Evolutionary conservation across 2,797 vertebrate species (phyloP), one percentile per base, ranked within the genome.

Genomic region (Sphenodon punctatus): DNA sequence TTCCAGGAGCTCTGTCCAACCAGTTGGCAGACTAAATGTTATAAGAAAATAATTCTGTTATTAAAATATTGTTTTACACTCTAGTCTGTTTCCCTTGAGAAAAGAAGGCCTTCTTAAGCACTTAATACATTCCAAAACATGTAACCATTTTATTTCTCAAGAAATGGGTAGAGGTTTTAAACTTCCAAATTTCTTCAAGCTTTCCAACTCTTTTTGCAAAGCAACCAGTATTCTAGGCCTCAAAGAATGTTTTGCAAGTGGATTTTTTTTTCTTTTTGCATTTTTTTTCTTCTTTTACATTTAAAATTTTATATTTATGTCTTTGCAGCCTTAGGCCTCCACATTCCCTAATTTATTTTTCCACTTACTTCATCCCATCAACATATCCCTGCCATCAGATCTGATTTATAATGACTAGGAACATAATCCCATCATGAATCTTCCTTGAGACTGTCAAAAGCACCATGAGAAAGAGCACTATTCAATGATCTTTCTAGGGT

Each of bases 351-450:
- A 93, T 95, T 94, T 94, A 94, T 95, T 95, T 94, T 94, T 93
- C 76, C 82, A 90, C 93, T 94, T 94, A 91, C 83, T 94, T 93
- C 89, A 92, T 93, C 78, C 89, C 76, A 82, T 93, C 92, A 95
- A 86, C 86, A 89, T 90, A 92, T 91, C 90, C 89, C 81, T 95
- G 93, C 92, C 90, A 87, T 92, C 89, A 79, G 49, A 64, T 84
- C 76, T 96, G 94, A 96, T 96, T 96, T 96, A 95, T 92, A 90
- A 85, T 6, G 25, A 82, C 76, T 74, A 81, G 75, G 90, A 95
- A 94, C 81, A 89, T 90, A 94, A 95, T 92, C 92, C 87, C 92
- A 82, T 87, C 89, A 89, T 94, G 93, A 95, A 95, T 94, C 92
- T 96, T 95, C 86, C 74, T 84, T 80, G 87, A 85, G 91, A 94